phyloP scores from a whole-genome alignment of 2,888 invertebrate genomes.

The Drosophila infuscata region DNA sequence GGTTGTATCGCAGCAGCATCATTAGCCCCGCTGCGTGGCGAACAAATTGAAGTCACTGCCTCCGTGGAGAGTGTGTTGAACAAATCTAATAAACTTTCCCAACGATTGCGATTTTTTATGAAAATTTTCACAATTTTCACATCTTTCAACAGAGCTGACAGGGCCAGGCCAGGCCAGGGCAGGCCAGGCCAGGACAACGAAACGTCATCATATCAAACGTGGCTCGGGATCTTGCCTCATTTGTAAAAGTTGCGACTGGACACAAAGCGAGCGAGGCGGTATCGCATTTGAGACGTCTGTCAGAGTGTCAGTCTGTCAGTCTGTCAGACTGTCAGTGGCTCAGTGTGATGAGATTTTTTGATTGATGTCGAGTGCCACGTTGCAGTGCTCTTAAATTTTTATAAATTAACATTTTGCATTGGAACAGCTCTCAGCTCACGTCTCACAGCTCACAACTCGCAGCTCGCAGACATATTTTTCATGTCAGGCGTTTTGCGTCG shows the following conservation, averaged over 20 bases:
- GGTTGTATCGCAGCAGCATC: conserved; percentile 43
- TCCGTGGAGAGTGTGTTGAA: conserved; percentile 21
- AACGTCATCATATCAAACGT: conserved; percentile 12
- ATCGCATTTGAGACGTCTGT: conserved; percentile 27
- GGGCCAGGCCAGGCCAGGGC: conserved; percentile 6
- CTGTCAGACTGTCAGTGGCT: conserved; percentile 61
- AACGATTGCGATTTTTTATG: conserved; percentile 37
- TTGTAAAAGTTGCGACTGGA: conserved; percentile 52
- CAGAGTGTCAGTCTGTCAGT: conserved; percentile 32
- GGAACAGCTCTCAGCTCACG: conserved; percentile 25
- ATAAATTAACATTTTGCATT: conserved; percentile 82
- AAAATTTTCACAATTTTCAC: conserved; percentile 58
- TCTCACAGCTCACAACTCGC: conserved; percentile 32
- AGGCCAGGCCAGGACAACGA: conserved; percentile 5
- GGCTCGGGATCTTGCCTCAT: conserved; percentile 40
- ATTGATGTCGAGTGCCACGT: conserved; percentile 73
- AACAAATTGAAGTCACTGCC: conserved; percentile 60
- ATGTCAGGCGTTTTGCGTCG: conserved; percentile 52
- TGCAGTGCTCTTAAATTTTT: conserved; percentile 76
- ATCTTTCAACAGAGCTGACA: conserved; percentile 41
- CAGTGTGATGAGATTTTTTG: conserved; percentile 66
- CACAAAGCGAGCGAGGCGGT: conserved; percentile 8
- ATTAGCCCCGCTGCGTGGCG: conserved; percentile 59
- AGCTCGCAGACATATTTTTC: conserved; percentile 72
- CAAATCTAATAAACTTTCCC: conserved; percentile 63